Evolutionary conservation across 1,140 invertebrate genomes (phyloP), one percentile per base, ranked within the genome.

Genomic region (Dendrolimus punctatus): DNA sequence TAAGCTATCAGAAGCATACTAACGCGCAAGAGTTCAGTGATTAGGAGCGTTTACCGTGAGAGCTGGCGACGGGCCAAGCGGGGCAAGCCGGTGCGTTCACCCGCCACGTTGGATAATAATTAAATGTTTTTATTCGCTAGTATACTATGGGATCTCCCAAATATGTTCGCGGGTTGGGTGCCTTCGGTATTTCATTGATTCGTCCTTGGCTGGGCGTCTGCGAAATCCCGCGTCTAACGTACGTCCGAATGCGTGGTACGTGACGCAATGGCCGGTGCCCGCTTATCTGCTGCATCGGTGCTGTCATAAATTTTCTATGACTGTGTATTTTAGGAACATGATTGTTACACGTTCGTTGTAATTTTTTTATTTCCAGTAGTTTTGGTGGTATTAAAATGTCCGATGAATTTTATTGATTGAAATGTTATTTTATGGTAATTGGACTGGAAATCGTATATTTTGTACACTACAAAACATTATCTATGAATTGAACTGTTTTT

Each of bases 31-130:
- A 61, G 66, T 59, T 61, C 53, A 61, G 68, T 73, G 76, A 82
- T 79, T 82, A 82, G 79, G 62, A 64, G 69, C 64, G 66, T 72
- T 68, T 73, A 76, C 67, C 76, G 77, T 80, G 71, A 76, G 72
- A 75, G 73, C 66, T 83, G 80, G 80, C 76, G 58, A 45, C 51
- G 62, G 37, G 80, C 80, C 80, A 83, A 83, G 54, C 77, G 64
- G 77, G 80, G 64, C 80, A 76, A 64, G 64, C 55, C 65, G 68
- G 76, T 74, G 68, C 78, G 66, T 80, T 79, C 73, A 81, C 75
- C 76, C 62, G 71, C 59, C 66, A 66, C 66, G 68, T 49, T 50
- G 71, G 57, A 70, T 73, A 73, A 77, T 75, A 73, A 69, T 64
- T 56, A 57, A 67, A 71, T 76, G 71, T 71, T 76, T 73, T 76